A percentile compares a stretch with the other conserved stretches of the same genome.
Evolutionary conservation across 2,888 invertebrate species (phyloP).

Genomic region (Agrypnus murinus): DNA sequence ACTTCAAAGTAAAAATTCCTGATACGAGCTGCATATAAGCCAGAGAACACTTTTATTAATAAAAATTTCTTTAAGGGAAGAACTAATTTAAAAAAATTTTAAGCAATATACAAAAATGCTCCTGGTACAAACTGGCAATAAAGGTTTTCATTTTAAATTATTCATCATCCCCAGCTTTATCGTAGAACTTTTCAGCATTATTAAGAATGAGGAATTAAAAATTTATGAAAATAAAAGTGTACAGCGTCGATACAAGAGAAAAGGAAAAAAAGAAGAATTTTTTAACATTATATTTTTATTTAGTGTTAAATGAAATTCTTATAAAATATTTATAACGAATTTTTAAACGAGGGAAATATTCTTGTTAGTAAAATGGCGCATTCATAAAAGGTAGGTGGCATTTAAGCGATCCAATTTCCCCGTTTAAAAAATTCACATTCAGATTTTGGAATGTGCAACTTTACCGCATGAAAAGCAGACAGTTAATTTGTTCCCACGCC

Average conservation of each 20-base stretch:
- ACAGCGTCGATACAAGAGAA: too few relatives aligned
- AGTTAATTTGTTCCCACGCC: conserved; percentile 38
- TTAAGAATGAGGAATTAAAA: conserved; percentile 34
- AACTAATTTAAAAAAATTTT: conserved; percentile 34
- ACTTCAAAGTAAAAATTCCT: conserved; percentile 37
- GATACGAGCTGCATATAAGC: conserved; percentile 19
- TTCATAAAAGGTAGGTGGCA: too few relatives aligned
- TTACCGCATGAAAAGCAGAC: conserved; percentile 36
- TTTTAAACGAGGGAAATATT: too few relatives aligned
- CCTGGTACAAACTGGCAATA: conserved; percentile 22
- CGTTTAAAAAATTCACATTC: conserved; percentile 28
- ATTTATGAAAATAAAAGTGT: conserved; percentile 14
- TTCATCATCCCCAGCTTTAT: conserved; percentile 25
- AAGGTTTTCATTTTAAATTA: conserved; percentile 29
- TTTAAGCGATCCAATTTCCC: conserved; percentile 20
- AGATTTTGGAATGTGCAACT: conserved; percentile 27
- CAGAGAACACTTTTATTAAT: conserved; percentile 38
- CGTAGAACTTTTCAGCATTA: conserved; percentile 25
- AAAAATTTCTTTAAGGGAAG: conserved; percentile 31
- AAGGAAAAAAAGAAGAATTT: too few relatives aligned
- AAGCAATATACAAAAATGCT: conserved; percentile 31
- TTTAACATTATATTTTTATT: too few relatives aligned
- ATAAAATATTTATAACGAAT: too few relatives aligned
- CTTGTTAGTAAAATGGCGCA: too few relatives aligned
- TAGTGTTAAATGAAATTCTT: too few relatives aligned